Evolutionary conservation across 1,140 invertebrate genomes (phyloP).

Genomic region (Globodera ellingtonae): DNA sequence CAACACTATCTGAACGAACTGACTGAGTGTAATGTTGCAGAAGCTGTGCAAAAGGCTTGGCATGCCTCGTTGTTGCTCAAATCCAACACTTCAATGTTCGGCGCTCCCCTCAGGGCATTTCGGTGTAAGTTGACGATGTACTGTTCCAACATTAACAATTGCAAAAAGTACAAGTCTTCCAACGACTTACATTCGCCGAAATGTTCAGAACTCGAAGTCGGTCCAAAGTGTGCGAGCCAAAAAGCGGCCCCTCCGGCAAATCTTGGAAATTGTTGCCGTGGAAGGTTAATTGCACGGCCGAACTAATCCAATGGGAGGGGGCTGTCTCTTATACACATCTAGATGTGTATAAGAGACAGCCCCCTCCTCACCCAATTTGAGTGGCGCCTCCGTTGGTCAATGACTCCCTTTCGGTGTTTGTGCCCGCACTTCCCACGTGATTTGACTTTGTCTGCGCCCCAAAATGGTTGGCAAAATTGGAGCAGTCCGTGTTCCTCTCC

Average conservation of each 20-base stretch:
- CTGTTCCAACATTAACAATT: neutral
- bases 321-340: no score
- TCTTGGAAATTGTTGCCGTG: conserved; percentile 65
- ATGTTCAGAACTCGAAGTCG: conserved; percentile 55
- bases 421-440: neutral
- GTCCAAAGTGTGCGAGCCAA: conserved; percentile 48
- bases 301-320: conserved; percentile 30
- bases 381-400: neutral
- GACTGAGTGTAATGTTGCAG: neutral
- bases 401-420: neutral
- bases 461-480: neutral
- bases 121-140: conserved; percentile 63
- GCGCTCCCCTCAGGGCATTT: conserved; percentile 56
- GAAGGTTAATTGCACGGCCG: conserved; percentile 57
- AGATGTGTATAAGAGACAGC: no score
- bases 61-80: conserved; percentile 58
- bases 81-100: conserved; percentile 61
- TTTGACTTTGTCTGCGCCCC: neutral
- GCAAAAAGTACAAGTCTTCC: neutral
- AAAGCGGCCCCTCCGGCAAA: conserved; percentile 56
- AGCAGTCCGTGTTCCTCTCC: neutral
- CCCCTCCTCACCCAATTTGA: neutral
- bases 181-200: conserved; percentile 53
- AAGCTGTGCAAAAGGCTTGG: neutral
- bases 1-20: conserved; percentile 48